Base-by-base conservation (phyloP, 2,797 vertebrate genomes). In the Euthynnus affinis region DNA sequence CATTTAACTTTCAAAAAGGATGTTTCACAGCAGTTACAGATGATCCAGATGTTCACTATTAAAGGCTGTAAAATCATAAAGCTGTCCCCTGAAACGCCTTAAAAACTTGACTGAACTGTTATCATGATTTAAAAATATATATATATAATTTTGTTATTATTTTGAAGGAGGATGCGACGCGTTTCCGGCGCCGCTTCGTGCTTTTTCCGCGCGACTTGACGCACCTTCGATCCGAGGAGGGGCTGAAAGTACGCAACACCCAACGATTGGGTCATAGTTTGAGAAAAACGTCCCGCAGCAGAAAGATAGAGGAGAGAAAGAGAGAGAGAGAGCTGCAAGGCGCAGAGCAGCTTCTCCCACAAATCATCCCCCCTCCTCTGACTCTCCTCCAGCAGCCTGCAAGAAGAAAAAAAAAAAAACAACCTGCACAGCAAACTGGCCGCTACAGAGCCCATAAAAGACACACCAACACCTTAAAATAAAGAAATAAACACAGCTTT, bases 251-350 rank as follows among this genome's bases (percentile, higher is more conserved):
- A 87, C 90, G 85, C 90, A 89, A 78, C 86, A 80, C 79, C 46
- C 48, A 55, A 62, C 64, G 83, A 94, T 91, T 92, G 92, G 93
- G 83, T 89, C 81, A 72, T 86, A 94, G 89, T 92, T 91, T 85
- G 87, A 76, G 83, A 64, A 70, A 85, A 92, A 78, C 88, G 91
- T 93, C 91, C 92, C 91, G 91, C 90, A 92, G 89, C 84, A 89
- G 85, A 59, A 68, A 44, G 13, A 64, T 4, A 69, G 51, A 69
- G 51, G 63, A 55, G 63, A 29, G 27, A 29, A n/a, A n/a, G n/a
- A n/a, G n/a, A n/a, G n/a, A n/a, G n/a, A n/a, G n/a, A n/a, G n/a
- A 71, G 69, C 62, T 63, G 78, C 58, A 52, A 52, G 78, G 61
- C 15, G 64, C 77, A 74, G 55, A 53, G 46, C 55, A 10, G 70